Conservation (phyloP, 2,113 vertebrate genomes). For the Ia io region DNA sequence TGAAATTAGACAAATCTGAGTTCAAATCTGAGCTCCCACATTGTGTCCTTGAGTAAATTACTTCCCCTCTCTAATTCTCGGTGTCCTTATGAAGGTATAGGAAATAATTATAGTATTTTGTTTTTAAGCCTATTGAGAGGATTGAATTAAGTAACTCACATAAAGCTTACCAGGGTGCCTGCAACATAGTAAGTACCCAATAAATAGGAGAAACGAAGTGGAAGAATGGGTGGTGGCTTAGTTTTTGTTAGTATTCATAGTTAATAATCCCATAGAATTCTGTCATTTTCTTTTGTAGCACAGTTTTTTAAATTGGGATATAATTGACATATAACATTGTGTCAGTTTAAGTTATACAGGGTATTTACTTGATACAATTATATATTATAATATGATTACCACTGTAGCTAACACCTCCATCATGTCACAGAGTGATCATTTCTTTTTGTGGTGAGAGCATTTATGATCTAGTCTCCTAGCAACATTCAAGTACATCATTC, state of each 20-base stretch:
- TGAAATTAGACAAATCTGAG: not conserved
- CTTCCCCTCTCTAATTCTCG: not conserved
- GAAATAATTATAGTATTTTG: not conserved
- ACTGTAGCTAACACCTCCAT: not conserved
- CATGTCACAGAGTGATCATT: not conserved
- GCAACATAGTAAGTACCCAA: not conserved
- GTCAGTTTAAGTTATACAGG: not conserved
- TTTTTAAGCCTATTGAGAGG: not conserved
- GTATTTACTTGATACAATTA: not conserved
- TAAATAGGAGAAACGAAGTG: not conserved
- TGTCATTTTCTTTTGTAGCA: not conserved
- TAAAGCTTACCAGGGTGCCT: not conserved
- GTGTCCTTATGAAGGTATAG: not conserved
- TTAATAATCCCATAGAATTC: not conserved
- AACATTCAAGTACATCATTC: not conserved
- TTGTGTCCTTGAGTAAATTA: not conserved
- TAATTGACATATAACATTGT: not conserved
- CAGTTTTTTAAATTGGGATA: not conserved
- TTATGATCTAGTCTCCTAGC: not conserved
- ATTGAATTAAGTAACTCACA: not conserved
- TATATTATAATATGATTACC: not conserved
- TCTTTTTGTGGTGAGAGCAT: not conserved
- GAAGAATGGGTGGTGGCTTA: not conserved
- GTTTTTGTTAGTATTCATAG: not conserved
- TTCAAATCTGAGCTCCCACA: not conserved